Conservation (phyloP, 2,797 vertebrate species). For the Bradypodion pumilum region DNA sequence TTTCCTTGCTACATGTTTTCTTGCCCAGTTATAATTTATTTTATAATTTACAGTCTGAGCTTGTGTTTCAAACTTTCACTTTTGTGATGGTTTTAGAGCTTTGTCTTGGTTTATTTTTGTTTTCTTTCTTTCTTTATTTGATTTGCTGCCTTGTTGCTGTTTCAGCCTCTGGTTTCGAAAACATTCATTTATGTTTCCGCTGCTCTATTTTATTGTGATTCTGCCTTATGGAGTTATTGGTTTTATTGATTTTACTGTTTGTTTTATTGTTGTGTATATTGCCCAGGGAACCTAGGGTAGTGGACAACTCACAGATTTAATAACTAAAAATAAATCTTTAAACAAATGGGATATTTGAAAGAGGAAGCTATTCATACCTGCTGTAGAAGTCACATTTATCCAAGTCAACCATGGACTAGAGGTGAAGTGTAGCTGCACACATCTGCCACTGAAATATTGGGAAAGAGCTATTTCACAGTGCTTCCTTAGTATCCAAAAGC, state of each 20-base stretch:
- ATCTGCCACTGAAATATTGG: background rate
- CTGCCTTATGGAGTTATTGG: background rate
- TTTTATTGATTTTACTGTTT: slow-evolving; percentile 3
- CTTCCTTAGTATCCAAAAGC: background rate
- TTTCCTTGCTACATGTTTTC: background rate
- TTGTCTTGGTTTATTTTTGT: too few relatives aligned
- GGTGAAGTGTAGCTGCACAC: background rate
- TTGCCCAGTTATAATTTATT: background rate
- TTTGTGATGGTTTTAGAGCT: background rate
- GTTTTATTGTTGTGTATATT: background rate
- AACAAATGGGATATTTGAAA: background rate
- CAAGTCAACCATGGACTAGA: background rate
- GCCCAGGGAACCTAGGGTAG: background rate
- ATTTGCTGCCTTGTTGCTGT: background rate
- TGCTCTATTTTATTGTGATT: background rate
- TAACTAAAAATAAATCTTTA: background rate
- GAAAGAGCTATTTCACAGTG: background rate
- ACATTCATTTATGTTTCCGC: background rate
- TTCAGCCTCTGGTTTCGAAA: background rate
- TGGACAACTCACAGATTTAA: background rate
- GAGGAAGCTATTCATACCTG: background rate
- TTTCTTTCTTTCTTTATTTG: background rate
- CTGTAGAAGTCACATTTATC: background rate
- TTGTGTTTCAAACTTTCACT: background rate
- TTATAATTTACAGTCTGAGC: background rate